Conservation (phyloP, 1,140 invertebrate species). For the Eufriesea mexicana region DNA sequence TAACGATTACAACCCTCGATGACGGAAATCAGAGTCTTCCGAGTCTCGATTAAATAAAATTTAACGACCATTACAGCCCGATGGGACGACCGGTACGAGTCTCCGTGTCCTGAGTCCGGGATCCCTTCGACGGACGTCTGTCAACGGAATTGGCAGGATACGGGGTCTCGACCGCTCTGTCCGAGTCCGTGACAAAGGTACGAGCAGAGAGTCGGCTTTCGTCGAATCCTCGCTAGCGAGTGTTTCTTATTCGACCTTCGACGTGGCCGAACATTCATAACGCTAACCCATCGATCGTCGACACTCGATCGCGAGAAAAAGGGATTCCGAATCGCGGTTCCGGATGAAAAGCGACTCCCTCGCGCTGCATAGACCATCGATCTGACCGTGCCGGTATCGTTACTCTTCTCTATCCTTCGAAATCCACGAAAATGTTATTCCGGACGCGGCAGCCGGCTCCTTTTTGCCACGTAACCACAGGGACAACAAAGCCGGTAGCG, state of each 20-base stretch:
- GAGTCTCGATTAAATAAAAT: neutral
- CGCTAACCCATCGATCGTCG: neutral
- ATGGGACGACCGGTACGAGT: neutral
- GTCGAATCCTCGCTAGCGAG: neutral
- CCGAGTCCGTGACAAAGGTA: neutral
- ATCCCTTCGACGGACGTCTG: too few species aligned
- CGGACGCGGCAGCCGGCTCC: neutral
- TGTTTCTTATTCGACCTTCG: neutral
- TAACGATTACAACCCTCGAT: neutral
- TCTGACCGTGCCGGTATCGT: slow-evolving; percentile 18
- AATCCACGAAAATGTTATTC: slow-evolving; percentile 42
- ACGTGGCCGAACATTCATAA: too few species aligned
- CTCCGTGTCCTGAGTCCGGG: too few species aligned
- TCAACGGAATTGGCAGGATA: neutral
- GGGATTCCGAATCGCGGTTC: too few species aligned
- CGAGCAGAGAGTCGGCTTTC: neutral
- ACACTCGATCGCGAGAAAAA: neutral
- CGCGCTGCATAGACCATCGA: neutral
- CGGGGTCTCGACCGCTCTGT: too few species aligned
- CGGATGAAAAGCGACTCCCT: slow-evolving; percentile 1
- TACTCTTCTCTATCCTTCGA: neutral
- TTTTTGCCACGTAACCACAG: slow-evolving; percentile 16
- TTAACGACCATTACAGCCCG: too few species aligned
- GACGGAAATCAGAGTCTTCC: neutral
- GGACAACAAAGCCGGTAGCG: slow-evolving; percentile 19